These are phyloP conservation scores for Chloropsis hardwickii DNA, from an alignment of 2,113 vertebrate species.

Conservation along the genomic window DNA sequence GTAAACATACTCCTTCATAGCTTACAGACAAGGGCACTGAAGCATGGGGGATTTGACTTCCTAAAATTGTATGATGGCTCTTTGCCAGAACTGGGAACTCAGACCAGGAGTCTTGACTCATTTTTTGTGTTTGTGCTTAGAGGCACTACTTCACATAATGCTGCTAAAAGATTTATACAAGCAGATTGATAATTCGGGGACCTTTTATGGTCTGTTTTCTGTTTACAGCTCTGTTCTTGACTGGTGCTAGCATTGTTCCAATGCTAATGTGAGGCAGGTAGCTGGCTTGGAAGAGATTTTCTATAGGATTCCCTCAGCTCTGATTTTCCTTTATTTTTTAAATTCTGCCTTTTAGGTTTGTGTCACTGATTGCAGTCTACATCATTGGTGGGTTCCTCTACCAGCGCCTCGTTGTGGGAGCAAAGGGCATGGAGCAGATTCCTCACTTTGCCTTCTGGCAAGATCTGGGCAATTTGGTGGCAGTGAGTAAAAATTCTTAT, in stretches of 20 bases:
- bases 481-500: constrained; percentile 76
- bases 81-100: not conserved
- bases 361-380: constrained; percentile 83
- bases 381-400: constrained; percentile 92
- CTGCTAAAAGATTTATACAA: not conserved
- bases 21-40: not conserved
- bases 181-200: not conserved
- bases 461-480: constrained; percentile 90
- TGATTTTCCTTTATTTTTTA: not conserved
- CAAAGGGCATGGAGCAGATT: constrained; percentile 95
- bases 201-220: not conserved
- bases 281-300: not conserved
- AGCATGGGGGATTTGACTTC: not conserved
- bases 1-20: not conserved
- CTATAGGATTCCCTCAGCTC: not conserved
- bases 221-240: not conserved
- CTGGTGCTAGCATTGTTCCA: not conserved
- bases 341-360: constrained; percentile 69
- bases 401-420: constrained; percentile 90
- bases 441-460: constrained; percentile 94
- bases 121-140: not conserved
- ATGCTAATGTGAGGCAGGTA: not conserved
- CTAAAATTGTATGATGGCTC: not conserved
- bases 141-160: not conserved
- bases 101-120: not conserved